phyloP scores from a whole-genome alignment of 2,113 vertebrate genomes.

The Tychaedon coryphoeus region DNA sequence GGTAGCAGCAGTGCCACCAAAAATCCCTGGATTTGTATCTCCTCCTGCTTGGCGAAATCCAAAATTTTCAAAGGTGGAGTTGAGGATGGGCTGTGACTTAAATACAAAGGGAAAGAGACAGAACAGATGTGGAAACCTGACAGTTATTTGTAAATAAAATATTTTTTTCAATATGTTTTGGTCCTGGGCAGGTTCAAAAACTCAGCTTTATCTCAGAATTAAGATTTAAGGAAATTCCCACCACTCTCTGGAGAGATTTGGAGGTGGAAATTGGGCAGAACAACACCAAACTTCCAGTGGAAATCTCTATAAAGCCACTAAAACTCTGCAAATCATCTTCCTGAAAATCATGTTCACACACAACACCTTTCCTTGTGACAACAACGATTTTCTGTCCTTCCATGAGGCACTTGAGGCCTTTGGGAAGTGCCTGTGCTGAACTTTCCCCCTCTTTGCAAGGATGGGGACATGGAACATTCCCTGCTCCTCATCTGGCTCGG shows the following conservation, averaged over 20 bases:
- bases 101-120: background rate
- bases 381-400: background rate
- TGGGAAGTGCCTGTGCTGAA: background rate
- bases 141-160: background rate
- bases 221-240: background rate
- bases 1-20: background rate
- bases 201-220: background rate
- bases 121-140: background rate
- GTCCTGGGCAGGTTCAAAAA: background rate
- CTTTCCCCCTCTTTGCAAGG: background rate
- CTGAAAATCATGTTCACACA: background rate
- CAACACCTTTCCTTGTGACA: background rate
- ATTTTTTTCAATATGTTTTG: background rate
- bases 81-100: background rate
- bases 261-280: background rate
- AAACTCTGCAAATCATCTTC: background rate
- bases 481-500: background rate
- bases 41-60: background rate
- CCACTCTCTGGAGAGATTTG: background rate
- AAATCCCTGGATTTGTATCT: background rate
- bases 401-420: background rate
- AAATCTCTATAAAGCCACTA: background rate
- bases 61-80: background rate
- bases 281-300: background rate
- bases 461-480: fast-evolving